phyloP scores from a whole-genome alignment of 2,797 vertebrate species.

The Muscicapa striata region DNA sequence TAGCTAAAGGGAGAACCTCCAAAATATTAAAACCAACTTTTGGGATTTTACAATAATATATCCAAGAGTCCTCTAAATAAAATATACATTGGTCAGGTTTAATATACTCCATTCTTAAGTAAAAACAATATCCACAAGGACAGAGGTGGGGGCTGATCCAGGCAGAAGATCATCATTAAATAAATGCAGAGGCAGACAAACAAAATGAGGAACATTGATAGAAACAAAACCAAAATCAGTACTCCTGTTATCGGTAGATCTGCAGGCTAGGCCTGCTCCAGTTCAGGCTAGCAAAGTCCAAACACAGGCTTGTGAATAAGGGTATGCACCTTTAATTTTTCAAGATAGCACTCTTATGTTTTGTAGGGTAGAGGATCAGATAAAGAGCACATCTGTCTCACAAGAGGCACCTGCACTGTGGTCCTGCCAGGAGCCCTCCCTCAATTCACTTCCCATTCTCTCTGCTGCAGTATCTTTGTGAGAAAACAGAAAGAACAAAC shows the following conservation, averaged over 20 bases:
- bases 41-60: neutral
- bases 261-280: neutral
- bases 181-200: neutral
- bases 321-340: neutral
- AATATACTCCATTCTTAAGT: neutral
- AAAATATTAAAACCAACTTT: constrained; percentile 18
- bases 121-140: neutral
- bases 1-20: neutral
- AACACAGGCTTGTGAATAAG: neutral
- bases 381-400: neutral
- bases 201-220: neutral
- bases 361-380: neutral
- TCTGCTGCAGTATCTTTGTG: neutral
- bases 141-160: neutral
- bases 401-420: neutral
- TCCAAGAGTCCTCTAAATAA: constrained; percentile 62
- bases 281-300: neutral
- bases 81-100: neutral
- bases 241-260: neutral
- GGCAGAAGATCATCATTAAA: constrained; percentile 29
- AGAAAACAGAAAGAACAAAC: neutral
- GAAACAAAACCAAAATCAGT: neutral
- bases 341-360: neutral
- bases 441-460: neutral
- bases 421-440: neutral